Evolutionary conservation across 2,113 vertebrate genomes (phyloP), one percentile per base, ranked within the genome.

Genomic region (Emydura subglobosa): DNA sequence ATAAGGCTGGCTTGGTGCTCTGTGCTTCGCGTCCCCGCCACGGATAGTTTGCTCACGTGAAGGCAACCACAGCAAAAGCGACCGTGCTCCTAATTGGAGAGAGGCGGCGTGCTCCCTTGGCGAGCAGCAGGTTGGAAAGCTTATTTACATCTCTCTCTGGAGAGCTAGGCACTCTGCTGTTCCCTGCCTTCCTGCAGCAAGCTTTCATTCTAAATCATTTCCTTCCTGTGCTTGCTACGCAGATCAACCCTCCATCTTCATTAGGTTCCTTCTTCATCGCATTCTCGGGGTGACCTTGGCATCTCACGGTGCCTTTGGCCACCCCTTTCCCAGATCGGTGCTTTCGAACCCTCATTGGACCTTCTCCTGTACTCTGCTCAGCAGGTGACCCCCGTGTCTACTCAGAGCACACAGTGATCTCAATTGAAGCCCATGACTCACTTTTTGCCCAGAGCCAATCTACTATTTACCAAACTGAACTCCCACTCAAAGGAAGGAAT

Each of bases 181-280:
- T 82, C 88, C 78, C 65, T 47, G 89, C 27, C 10, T 51, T 76
- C 5, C 4, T 84, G 83, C 92, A 83, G 83, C 55, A 72, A 82
- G 94, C 81, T 91, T 92, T 88, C 68, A n/a, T 86, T 54, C 61
- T 29, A 84, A 93, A 76, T 79, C 51, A 65, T 42, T 90, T 96
- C 82, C 90, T 93, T 94, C 89, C 94, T 82, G 90, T 83, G 59
- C 78, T 86, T 84, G 61, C 61, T 27, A 17, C 89, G 87, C 49
- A 17, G 25, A 74, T 50, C 83, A 78, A 83, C 6, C 1, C 50
- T 31, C 81, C 2, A 55, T 86, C 65, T 92, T 92, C 86, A 76
- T 86, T 88, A 79, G 88, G 54, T 55, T 57, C 34, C 82, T 83
- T 82, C 55, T 4, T 34, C 39, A 79, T 50, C 51, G 54, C n/a